phyloP scores from a whole-genome alignment of 2,888 invertebrate species.

The Rosalia funebris region DNA sequence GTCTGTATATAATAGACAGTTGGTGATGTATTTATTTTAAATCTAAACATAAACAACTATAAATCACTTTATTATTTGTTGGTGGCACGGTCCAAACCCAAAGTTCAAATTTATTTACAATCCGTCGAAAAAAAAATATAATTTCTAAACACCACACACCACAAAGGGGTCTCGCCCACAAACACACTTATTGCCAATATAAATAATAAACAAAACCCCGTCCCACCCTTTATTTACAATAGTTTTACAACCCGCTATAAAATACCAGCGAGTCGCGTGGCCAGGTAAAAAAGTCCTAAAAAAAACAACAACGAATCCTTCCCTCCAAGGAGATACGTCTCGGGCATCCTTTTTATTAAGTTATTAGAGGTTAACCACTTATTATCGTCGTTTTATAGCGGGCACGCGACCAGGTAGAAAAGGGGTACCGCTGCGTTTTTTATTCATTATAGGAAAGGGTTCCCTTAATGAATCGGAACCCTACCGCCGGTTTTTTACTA shows the following conservation, averaged over 20 bases:
- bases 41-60: too few relatives aligned
- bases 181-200: slow-evolving; percentile 36
- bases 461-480: slow-evolving; percentile 34
- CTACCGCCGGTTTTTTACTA: slow-evolving; percentile 29
- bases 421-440: slow-evolving; percentile 49
- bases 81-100: neutral
- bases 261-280: slow-evolving; percentile 49
- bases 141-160: slow-evolving; percentile 2
- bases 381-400: slow-evolving; percentile 60
- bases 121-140: slow-evolving; percentile 9
- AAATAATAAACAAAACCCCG: slow-evolving; percentile 39
- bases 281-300: slow-evolving; percentile 53
- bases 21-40: too few relatives aligned
- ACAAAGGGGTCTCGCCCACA: slow-evolving; percentile 18
- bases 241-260: slow-evolving; percentile 53
- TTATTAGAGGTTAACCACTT: slow-evolving; percentile 63
- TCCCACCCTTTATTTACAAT: slow-evolving; percentile 57
- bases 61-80: too few relatives aligned
- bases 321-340: slow-evolving; percentile 43
- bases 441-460: slow-evolving; percentile 31
- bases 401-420: slow-evolving; percentile 63
- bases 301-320: slow-evolving; percentile 51
- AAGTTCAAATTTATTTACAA: neutral
- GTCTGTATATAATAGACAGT: too few relatives aligned
- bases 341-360: slow-evolving; percentile 59